Evolutionary conservation across 2,113 vertebrate genomes (phyloP), one percentile per base, ranked within the genome.

Genomic region (Gymnogyps californianus): DNA sequence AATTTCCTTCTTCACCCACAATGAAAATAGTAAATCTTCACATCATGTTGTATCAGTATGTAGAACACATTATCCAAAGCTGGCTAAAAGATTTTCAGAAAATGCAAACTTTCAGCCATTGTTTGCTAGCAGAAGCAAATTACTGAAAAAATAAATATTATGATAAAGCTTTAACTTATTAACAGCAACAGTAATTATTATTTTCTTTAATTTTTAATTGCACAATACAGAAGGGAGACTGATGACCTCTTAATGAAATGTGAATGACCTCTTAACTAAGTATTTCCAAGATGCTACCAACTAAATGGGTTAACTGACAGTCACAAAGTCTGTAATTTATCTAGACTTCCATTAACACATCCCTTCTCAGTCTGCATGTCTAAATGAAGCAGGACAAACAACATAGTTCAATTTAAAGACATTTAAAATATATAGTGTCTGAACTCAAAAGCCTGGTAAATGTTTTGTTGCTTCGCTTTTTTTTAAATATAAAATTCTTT

Each of bases 41-140:
- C n/a, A 46, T 58, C 11, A 16, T 0, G 1, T 40, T 51, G 5
- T 4, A 11, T 7, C 70, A 72, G 29, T 10, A 55, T 7, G 9
- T 7, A 90, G 36, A 74, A 83, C 28, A 9, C 4, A 10, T 64
- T 49, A 83, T 7, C 32, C 61, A 75, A 82, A 71, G 55, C 26
- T n/a, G 28, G 11, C 38, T 78, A 29, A 16, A 64, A 44, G 12
- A 46, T 11, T 51, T 76, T 25, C 58, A 49, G 40, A 83, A 77
- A 87, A 40, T 1, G 19, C 12, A 54, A 77, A 54, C 59, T 71
- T 78, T 59, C 31, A 69, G 49, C 16, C 36, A 44, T 9, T 71
- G 40, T 47, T 83, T 78, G 29, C 29, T 40, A 49, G 40, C 31
- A 80, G 55, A 87, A 88, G 11, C 46, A 66, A 74, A 85, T 59